These are phyloP conservation scores for Corythaeola cristata DNA, from an alignment of 2,113 vertebrate genomes.

Conservation along the genomic window DNA sequence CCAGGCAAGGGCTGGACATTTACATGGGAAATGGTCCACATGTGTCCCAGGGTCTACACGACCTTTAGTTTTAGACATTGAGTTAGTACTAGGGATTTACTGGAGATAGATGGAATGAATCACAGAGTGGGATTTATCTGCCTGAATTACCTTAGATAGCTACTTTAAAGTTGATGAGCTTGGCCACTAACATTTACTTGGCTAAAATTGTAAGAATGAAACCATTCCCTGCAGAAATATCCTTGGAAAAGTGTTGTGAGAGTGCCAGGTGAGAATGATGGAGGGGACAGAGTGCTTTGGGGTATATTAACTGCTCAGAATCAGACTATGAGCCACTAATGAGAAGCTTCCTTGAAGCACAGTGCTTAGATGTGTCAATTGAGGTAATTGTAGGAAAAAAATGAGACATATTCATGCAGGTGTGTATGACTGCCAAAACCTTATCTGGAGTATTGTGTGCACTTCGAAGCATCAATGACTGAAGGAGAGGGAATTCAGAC, in stretches of 20 bases:
- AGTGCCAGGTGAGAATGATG: neutral
- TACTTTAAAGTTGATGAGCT: neutral
- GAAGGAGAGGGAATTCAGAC: neutral
- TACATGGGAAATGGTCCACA: neutral
- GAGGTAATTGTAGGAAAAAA: neutral
- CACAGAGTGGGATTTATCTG: neutral
- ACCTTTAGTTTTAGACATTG: neutral
- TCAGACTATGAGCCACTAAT: neutral
- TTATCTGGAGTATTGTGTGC: neutral
- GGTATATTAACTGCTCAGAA: neutral
- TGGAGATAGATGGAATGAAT: neutral
- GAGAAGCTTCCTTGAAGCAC: neutral
- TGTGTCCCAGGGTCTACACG: neutral
- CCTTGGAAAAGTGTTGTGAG: neutral
- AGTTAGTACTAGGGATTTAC: neutral
- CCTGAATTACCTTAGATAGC: neutral
- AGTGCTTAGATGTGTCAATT: neutral
- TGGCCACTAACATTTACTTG: neutral
- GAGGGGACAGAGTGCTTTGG: neutral
- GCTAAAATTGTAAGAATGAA: neutral
- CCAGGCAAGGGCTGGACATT: neutral
- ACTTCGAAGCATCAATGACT: neutral
- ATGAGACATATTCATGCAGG: neutral
- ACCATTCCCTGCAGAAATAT: neutral
- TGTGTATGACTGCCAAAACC: conserved; percentile 17